Percentiles rank a stretch among this genome's conserved stretches.
Conservation (phyloP, 2,113 vertebrate genomes). For the Crotalus horridus region DNA sequence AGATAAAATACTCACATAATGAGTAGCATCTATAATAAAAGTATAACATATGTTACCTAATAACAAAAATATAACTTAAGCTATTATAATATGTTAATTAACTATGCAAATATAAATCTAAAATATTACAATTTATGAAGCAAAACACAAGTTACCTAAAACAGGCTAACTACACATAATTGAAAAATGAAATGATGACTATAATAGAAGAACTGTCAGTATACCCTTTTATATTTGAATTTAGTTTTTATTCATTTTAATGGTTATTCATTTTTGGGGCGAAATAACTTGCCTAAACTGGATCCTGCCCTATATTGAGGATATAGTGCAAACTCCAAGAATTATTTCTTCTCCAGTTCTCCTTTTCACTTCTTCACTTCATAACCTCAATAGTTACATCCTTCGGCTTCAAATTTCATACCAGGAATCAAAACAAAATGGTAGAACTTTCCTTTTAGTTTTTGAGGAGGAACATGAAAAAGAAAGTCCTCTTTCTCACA, state of each 20-base stretch:
- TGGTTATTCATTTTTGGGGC: background rate
- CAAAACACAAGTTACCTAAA: background rate
- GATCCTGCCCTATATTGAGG: background rate
- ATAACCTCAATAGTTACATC: background rate
- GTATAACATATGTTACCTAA: background rate
- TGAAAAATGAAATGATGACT: background rate
- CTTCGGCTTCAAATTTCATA: background rate
- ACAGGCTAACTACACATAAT: background rate
- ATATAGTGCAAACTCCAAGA: background rate
- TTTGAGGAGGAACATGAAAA: conserved; percentile 52
- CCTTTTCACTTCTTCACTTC: background rate
- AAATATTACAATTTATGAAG: background rate
- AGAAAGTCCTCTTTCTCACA: conserved; percentile 53
- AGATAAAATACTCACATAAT: background rate
- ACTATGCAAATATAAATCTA: background rate
- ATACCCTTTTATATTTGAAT: background rate
- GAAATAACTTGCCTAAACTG: background rate
- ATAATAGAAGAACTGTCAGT: background rate
- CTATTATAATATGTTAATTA: background rate
- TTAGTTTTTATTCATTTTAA: background rate
- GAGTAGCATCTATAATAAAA: background rate
- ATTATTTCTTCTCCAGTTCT: background rate
- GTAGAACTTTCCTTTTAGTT: conserved; percentile 28
- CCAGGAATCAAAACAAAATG: background rate
- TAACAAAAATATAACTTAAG: background rate